Conservation (phyloP, 2,113 vertebrate genomes). For the Triplophysa siluroides region DNA sequence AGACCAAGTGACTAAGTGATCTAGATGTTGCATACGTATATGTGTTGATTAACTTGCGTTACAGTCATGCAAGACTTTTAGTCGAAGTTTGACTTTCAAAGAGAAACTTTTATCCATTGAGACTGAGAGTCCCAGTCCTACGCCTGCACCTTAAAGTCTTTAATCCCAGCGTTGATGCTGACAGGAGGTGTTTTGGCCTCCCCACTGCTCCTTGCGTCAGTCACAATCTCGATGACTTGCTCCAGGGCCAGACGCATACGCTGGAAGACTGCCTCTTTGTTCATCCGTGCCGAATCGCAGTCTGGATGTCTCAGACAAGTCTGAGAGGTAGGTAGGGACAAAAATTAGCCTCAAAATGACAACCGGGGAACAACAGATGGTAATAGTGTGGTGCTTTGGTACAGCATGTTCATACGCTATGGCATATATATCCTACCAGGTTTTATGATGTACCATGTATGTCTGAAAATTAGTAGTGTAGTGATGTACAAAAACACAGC, state of each 20-base stretch:
- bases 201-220: conserved; percentile 81
- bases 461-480: no score
- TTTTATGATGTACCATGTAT: no score
- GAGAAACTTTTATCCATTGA: conserved; percentile 2
- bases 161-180: conserved; percentile 90
- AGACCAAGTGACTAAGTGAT: no score
- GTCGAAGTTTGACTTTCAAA: background rate
- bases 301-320: conserved; percentile 98
- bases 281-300: conserved; percentile 94
- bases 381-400: background rate
- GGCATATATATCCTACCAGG: background rate
- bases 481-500: background rate
- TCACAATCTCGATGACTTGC: conserved; percentile 96
- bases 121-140: background rate
- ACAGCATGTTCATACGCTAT: background rate
- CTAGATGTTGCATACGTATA: background rate
- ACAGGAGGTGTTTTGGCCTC: conserved; percentile 80
- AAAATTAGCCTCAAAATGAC: background rate
- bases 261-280: conserved; percentile 95
- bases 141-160: conserved; percentile 88
- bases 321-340: conserved; percentile 67
- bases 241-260: conserved; percentile 94
- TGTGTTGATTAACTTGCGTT: background rate
- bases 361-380: conserved; percentile 50
- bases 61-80: background rate